Evolutionary conservation across 2,113 vertebrate genomes (phyloP).

Genomic region (Lepidothrix coronata): DNA sequence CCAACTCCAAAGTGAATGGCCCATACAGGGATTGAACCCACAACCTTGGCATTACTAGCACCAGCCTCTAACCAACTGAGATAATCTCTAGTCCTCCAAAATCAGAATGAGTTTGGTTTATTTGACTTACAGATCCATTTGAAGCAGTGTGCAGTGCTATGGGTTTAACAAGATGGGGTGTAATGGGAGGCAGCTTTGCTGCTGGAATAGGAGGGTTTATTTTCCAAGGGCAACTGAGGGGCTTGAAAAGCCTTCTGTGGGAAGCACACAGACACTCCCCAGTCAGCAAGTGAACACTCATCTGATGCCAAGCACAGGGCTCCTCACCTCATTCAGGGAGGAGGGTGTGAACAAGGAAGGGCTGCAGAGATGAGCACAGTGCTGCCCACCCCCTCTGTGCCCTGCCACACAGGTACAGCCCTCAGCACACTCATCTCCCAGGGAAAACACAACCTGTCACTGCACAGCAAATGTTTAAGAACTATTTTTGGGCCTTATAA

Average conservation of each 20-base stretch:
- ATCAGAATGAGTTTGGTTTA: not conserved
- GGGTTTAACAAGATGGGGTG: not conserved
- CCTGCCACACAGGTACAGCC: not conserved
- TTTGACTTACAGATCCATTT: not conserved
- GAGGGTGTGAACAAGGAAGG: not conserved
- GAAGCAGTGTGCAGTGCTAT: not conserved
- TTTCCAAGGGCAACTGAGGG: not conserved
- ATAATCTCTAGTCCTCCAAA: not conserved
- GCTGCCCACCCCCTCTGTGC: not conserved
- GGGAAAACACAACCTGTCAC: not conserved
- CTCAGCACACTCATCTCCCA: not conserved
- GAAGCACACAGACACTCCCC: not conserved
- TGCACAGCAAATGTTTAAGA: not conserved
- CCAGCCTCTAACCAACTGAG: not conserved
- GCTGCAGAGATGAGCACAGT: not conserved
- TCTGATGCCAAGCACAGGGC: not conserved
- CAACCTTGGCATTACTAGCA: not conserved
- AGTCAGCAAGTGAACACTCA: not conserved
- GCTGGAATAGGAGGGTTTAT: not conserved
- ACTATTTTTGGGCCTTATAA: not conserved
- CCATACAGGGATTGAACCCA: not conserved
- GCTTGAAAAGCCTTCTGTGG: not conserved
- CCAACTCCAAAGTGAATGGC: not conserved
- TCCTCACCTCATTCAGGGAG: not conserved
- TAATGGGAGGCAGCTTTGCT: not conserved